Conservation (phyloP, 2,797 vertebrate genomes). For the Pipistrellus kuhlii region DNA sequence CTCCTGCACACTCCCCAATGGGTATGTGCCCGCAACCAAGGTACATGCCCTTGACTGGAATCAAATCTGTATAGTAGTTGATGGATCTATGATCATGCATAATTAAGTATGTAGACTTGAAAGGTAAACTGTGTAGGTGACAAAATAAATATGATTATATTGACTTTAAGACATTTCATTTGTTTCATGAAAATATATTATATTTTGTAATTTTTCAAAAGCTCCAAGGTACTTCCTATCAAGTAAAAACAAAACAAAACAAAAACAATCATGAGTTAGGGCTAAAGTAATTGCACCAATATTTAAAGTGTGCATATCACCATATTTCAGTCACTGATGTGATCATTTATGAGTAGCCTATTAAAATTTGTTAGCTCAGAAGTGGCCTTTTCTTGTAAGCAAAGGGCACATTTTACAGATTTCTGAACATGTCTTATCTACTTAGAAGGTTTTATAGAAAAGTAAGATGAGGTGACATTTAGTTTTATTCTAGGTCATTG, state of each 20-base stretch:
- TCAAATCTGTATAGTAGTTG: neutral
- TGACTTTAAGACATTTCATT: neutral
- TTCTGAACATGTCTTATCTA: constrained; percentile 87
- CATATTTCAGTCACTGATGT: constrained; percentile 84
- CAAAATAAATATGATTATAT: neutral
- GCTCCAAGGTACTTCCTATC: neutral
- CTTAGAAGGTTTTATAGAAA: constrained; percentile 86
- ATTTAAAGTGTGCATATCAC: constrained; percentile 82
- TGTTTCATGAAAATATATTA: constrained; percentile 25
- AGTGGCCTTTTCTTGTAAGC: constrained; percentile 87
- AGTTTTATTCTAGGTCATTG: constrained; percentile 88
- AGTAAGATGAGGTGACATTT: constrained; percentile 89
- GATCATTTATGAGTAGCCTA: constrained; percentile 87
- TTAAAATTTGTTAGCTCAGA: constrained; percentile 87
- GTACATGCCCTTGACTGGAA: too few species aligned
- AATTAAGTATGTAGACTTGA: neutral
- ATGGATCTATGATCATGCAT: neutral
- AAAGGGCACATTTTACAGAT: constrained; percentile 89
- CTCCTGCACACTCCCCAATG: too few species aligned
- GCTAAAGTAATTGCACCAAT: constrained; percentile 68
- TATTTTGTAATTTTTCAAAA: neutral
- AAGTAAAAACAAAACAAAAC: neutral
- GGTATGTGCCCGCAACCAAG: too few species aligned
- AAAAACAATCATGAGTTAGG: constrained; percentile 18
- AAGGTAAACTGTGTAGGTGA: neutral